Percentiles rank a stretch among this genome's conserved stretches.
Evolutionary conservation across 2,888 invertebrate genomes (phyloP).

Genomic region (Cynaeus angustus): DNA sequence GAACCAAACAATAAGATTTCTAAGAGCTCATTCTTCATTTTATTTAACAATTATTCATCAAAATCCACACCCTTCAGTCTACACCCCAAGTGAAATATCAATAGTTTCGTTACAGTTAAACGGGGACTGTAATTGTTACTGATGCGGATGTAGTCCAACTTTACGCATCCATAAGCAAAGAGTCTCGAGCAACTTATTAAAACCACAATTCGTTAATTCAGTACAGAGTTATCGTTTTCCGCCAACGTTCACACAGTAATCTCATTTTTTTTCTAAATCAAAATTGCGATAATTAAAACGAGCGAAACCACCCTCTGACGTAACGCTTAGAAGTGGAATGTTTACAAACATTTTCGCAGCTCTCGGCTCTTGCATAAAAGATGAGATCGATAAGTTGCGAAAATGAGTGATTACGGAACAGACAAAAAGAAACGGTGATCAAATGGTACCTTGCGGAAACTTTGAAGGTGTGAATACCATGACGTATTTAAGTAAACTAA

Average conservation of each 20-base stretch:
- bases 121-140: slow-evolving; percentile 45
- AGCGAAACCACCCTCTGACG: slow-evolving; percentile 14
- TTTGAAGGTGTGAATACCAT: background rate
- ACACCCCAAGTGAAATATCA: slow-evolving; percentile 39
- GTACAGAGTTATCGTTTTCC: background rate
- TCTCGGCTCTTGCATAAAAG: slow-evolving; percentile 13
- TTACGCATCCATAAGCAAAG: slow-evolving; percentile 48
- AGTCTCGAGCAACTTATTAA: background rate
- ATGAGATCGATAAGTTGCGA: slow-evolving; percentile 16
- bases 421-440: background rate
- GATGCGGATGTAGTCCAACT: slow-evolving; percentile 46
- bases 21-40: background rate
- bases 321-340: slow-evolving; percentile 22
- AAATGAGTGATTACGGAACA: slow-evolving; percentile 2
- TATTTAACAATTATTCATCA: background rate
- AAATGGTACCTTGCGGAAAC: background rate
- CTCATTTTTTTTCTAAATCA: slow-evolving; percentile 5
- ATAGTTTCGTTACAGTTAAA: slow-evolving; percentile 46
- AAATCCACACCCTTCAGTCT: slow-evolving; percentile 6
- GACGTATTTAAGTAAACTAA: slow-evolving; percentile 19
- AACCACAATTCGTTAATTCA: too few relatives aligned
- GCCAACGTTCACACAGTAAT: slow-evolving; percentile 14
- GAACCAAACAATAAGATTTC: background rate
- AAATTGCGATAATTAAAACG: background rate
- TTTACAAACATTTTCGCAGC: slow-evolving; percentile 41